Evolutionary conservation across 1,140 invertebrate genomes (phyloP).

Genomic region (Littorina saxatilis): DNA sequence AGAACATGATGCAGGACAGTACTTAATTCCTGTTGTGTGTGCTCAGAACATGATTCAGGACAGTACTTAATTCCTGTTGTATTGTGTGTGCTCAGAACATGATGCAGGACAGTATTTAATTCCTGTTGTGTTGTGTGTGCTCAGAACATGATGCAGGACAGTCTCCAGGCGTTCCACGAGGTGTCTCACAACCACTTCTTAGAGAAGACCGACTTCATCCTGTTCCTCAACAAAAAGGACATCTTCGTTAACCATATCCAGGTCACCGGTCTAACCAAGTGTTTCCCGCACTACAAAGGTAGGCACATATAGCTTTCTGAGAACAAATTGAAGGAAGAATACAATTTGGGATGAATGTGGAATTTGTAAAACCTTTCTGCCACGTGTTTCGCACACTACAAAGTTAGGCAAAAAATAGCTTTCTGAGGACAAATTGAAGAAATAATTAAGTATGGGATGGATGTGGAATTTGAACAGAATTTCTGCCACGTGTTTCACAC

Average conservation of each 20-base stretch:
- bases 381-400: too few relatives aligned
- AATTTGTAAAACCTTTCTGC: too few relatives aligned
- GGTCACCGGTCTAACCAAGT: conserved; percentile 45
- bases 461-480: too few relatives aligned
- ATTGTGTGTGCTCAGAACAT: conserved; percentile 55
- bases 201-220: conserved; percentile 66
- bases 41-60: conserved; percentile 65
- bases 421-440: too few relatives aligned
- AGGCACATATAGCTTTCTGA: neutral
- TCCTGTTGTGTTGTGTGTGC: conserved; percentile 1
- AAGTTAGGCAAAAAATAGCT: too few relatives aligned
- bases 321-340: too few relatives aligned
- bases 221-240: conserved; percentile 70
- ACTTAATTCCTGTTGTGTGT: neutral
- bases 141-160: conserved; percentile 67
- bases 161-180: conserved; percentile 65
- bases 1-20: too few relatives aligned
- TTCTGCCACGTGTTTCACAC: too few relatives aligned
- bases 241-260: conserved; percentile 62
- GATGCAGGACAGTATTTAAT: conserved; percentile 66
- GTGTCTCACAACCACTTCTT: conserved; percentile 66
- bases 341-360: too few relatives aligned
- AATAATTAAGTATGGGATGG: too few relatives aligned
- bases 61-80: too few relatives aligned
- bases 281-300: conserved; percentile 63